These are phyloP conservation scores for Lomographa bimaculata DNA, from an alignment of 2,888 invertebrate genomes.

Conservation along the genomic window DNA sequence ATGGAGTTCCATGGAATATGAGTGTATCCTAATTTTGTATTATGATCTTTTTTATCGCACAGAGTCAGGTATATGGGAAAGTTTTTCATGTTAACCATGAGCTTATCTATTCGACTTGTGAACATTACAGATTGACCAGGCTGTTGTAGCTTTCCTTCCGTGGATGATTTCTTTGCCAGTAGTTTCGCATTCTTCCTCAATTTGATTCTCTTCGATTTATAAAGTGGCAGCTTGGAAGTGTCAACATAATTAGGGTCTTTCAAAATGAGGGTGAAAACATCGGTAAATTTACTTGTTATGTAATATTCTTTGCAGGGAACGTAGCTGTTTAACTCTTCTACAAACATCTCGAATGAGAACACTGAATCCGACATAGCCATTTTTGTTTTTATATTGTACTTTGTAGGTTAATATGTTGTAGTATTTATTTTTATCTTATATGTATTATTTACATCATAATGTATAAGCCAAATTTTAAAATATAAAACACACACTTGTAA, in stretches of 20 bases:
- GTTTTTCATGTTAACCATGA: constrained; percentile 54
- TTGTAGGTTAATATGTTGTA: no score
- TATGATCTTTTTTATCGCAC: constrained; percentile 43
- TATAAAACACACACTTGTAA: no score
- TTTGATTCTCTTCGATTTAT: constrained; percentile 30
- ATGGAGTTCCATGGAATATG: constrained; percentile 55
- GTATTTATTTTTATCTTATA: no score
- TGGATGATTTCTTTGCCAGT: no score
- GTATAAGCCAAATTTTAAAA: no score
- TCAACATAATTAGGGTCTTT: constrained; percentile 46
- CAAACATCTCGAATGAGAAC: constrained; percentile 64
- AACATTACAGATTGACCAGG: constrained; percentile 49
- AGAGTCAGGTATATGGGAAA: constrained; percentile 60
- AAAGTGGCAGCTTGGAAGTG: no score
- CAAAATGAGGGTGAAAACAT: constrained; percentile 58
- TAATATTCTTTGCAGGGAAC: constrained; percentile 48
- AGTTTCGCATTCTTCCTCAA: no score
- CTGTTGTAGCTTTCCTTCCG: constrained; percentile 39
- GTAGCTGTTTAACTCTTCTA: constrained; percentile 55
- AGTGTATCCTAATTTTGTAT: constrained; percentile 50
- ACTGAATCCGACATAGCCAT: constrained; percentile 67
- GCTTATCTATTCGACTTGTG: constrained; percentile 38
- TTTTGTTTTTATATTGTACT: no score
- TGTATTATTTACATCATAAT: no score
- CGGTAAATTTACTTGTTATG: constrained; percentile 55